A percentile compares a stretch with the other conserved stretches of the same genome.
Evolutionary conservation across 2,888 invertebrate genomes (phyloP).

Genomic region (Leistus spinibarbis): DNA sequence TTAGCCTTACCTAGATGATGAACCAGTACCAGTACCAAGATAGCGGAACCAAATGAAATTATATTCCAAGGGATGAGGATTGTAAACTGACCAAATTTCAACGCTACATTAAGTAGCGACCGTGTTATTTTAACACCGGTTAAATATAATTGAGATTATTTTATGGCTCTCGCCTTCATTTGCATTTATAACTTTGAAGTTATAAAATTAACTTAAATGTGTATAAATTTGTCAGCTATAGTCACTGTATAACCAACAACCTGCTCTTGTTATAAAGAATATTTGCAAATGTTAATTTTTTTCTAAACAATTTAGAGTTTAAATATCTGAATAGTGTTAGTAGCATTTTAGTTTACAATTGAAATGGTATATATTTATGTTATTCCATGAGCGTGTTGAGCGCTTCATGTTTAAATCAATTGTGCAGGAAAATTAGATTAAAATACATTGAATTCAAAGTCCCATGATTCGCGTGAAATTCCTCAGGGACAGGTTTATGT

Average conservation of each 20-base stretch:
- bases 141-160: neutral
- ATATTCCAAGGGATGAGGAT: neutral
- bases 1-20: neutral
- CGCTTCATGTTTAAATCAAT: neutral
- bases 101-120: neutral
- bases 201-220: neutral
- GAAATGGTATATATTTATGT: neutral
- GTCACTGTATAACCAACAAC: too few relatives aligned
- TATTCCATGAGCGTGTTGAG: neutral
- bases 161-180: neutral
- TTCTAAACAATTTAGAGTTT: too few relatives aligned
- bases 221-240: too few relatives aligned
- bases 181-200: neutral
- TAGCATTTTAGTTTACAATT: too few relatives aligned
- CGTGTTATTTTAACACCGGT: neutral
- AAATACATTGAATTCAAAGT: neutral
- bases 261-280: too few relatives aligned
- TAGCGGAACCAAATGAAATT: neutral
- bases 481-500: neutral
- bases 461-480: neutral
- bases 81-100: neutral
- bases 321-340: too few relatives aligned
- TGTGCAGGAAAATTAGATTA: neutral
- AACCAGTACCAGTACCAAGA: too few relatives aligned
- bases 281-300: too few relatives aligned